Evolutionary conservation across 2,888 invertebrate genomes (phyloP).

Genomic region (Nymphalis urticae): DNA sequence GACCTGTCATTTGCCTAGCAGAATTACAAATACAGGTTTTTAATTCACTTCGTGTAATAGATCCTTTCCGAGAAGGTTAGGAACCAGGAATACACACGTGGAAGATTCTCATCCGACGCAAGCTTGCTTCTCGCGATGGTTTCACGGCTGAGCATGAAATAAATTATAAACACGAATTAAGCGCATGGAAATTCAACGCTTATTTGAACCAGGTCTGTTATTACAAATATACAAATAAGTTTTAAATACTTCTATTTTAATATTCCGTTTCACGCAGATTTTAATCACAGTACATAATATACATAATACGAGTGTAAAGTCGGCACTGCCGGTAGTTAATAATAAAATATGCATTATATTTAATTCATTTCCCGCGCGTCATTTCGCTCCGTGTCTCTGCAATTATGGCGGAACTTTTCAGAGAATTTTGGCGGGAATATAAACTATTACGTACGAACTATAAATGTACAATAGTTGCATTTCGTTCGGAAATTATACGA

Average conservation of each 20-base stretch:
- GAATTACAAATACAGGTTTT: too few relatives aligned
- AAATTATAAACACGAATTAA: too few relatives aligned
- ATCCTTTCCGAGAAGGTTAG: too few relatives aligned
- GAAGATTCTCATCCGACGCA: too few relatives aligned
- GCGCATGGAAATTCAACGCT: too few relatives aligned
- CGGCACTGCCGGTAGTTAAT: not conserved
- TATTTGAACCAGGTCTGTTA: too few relatives aligned
- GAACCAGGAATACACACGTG: too few relatives aligned
- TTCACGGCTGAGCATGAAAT: too few relatives aligned
- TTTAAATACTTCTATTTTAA: constrained; percentile 1
- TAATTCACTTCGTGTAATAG: too few relatives aligned
- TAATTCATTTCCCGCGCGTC: constrained; percentile 38
- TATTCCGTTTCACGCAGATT: not conserved
- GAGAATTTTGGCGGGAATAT: constrained; percentile 43
- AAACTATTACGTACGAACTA: constrained; percentile 29
- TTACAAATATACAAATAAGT: constrained; percentile 4
- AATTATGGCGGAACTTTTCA: constrained; percentile 36
- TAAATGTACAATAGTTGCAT: constrained; percentile 21
- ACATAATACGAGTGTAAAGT: not conserved
- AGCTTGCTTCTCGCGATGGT: too few relatives aligned
- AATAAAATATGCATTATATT: not conserved
- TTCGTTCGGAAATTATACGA: not conserved
- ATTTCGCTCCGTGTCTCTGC: constrained; percentile 39
- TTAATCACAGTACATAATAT: constrained; percentile 1
- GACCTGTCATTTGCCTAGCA: too few relatives aligned